Conservation (phyloP, 2,888 invertebrate genomes). For the Stenodera caucasica region DNA sequence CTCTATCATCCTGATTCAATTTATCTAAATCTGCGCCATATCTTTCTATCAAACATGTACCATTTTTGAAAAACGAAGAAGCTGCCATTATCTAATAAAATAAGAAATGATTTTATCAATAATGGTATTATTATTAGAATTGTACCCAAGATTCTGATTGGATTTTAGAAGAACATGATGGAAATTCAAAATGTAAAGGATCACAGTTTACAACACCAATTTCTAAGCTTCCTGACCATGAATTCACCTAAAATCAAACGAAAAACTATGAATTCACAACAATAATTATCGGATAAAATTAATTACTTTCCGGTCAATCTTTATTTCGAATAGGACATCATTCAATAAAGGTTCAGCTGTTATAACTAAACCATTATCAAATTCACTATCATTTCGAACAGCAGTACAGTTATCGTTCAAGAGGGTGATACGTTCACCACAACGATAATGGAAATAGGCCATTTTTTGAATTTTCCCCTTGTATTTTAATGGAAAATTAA, state of each 20-base stretch:
- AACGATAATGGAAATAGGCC: slow-evolving; percentile 74
- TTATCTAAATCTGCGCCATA: slow-evolving; percentile 86
- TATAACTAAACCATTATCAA: slow-evolving; percentile 85
- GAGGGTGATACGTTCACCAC: slow-evolving; percentile 83
- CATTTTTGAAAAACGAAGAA: slow-evolving; percentile 82
- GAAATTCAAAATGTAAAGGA: slow-evolving; percentile 68
- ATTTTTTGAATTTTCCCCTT: slow-evolving; percentile 44
- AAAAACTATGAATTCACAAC: no score
- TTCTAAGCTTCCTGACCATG: slow-evolving; percentile 77
- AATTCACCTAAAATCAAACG: slow-evolving; percentile 65
- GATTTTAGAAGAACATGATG: slow-evolving; percentile 77
- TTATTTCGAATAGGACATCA: slow-evolving; percentile 83
- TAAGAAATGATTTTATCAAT: slow-evolving; percentile 3
- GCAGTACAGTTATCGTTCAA: slow-evolving; percentile 84
- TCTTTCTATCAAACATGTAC: slow-evolving; percentile 75
- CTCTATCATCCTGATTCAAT: slow-evolving; percentile 77
- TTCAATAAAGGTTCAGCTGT: slow-evolving; percentile 78
- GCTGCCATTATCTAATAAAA: slow-evolving; percentile 77
- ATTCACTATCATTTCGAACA: slow-evolving; percentile 76
- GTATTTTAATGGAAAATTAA: neutral
- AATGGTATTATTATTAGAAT: neutral
- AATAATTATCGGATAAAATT: no score
- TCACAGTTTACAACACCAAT: slow-evolving; percentile 74
- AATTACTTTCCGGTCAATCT: slow-evolving; percentile 84
- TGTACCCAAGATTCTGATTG: slow-evolving; percentile 81